Conservation (phyloP, 2,888 invertebrate species). For the Caenorhabditis doughertyi region DNA sequence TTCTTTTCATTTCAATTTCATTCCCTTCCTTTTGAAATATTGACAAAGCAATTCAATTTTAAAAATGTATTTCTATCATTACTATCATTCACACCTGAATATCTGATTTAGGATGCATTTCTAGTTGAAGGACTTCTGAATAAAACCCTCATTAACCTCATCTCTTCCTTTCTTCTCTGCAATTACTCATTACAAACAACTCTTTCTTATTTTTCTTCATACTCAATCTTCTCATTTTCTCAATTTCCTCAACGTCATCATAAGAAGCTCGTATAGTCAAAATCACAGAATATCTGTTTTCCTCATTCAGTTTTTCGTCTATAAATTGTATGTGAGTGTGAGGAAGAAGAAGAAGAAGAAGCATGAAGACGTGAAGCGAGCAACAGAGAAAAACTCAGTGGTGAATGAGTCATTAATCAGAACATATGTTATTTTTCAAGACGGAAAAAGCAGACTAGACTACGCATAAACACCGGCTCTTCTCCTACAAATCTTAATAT, state of each 20-base stretch:
- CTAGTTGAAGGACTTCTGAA: too few species aligned
- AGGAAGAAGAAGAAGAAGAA: constrained; percentile 9
- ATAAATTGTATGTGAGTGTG: constrained; percentile 33
- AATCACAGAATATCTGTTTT: constrained; percentile 27
- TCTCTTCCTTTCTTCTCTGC: not conserved
- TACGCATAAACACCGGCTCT: constrained; percentile 34
- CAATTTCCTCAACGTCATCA: constrained; percentile 1
- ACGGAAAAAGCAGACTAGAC: constrained; percentile 28
- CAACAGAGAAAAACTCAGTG: constrained; percentile 11
- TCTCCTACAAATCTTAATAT: constrained; percentile 27
- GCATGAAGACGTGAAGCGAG: constrained; percentile 17
- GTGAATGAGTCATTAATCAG: constrained; percentile 49
- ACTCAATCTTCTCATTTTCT: not conserved
- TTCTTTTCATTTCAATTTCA: too few species aligned
- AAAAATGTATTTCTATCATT: too few species aligned
- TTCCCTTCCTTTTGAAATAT: too few species aligned
- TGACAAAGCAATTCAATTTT: too few species aligned
- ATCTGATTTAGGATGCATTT: too few species aligned
- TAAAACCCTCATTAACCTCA: constrained; percentile 2
- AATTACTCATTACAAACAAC: not conserved
- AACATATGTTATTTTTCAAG: constrained; percentile 50
- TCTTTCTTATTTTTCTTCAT: not conserved
- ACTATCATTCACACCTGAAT: too few species aligned
- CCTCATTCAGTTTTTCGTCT: not conserved
- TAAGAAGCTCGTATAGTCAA: constrained; percentile 4